Base-by-base conservation (phyloP, 1,140 invertebrate species). In the Thaumetopoea pityocampa region DNA sequence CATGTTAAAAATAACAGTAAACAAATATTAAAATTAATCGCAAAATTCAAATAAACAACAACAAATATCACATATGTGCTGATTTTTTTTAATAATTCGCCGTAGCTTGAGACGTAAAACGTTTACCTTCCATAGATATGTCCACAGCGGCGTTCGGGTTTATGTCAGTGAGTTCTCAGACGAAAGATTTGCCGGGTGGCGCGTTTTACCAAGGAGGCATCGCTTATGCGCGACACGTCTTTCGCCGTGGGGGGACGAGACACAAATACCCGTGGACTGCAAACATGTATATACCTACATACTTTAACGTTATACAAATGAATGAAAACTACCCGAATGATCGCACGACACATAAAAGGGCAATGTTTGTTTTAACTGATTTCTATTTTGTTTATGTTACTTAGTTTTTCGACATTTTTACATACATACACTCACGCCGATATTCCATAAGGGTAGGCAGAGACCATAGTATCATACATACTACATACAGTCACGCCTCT, bases 261-360 rank as follows among this genome's bases (percentile, higher is more conserved):
- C 67, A 76, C 66, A 76, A 73, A 71, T 71, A 64, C 62, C 67
- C 33, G 22, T 66, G 58, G 68, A 74, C 51, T 50, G 57, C 32
- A 62, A 34, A 53, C 70, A 77, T 80, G 66, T 70, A 67, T 68
- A 73, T 63, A 69, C 61, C 53, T 67, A 66, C 59, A 66, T 74
- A 72, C 62, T 67, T 77, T 55, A 63, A 44, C 50, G 52, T 73
- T 74, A 74, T 70, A 50, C 58, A 43, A 63, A 62, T 70, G 55
- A 59, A 63, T 51, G 65, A 70, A 69, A 71, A 67, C 68, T 78
- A 67, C 44, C 37, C 51, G 48, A 29, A 53, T 45, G 37, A 52
- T 65, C 42, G 36, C 32, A 40, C 47, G 26, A 27, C 46, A 60
- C 53, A 46, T 34, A 34, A 30, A 50, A 47, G 28, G 35, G 32